Evolutionary conservation across 2,113 vertebrate genomes (phyloP), one percentile per base, ranked within the genome.

Genomic region (Amia ocellicauda): DNA sequence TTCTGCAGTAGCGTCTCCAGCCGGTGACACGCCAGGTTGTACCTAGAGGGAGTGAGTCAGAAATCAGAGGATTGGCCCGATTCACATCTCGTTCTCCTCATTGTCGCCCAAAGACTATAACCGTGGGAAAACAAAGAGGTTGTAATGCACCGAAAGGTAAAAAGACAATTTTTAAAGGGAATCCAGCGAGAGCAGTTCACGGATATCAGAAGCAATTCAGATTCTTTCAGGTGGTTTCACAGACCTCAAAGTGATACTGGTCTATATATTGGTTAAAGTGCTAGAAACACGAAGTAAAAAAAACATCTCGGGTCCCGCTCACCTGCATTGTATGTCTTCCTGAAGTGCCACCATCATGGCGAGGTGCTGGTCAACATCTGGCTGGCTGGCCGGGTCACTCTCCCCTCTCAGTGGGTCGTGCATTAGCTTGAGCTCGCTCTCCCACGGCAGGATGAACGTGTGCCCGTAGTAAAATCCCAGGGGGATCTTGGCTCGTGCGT

Each of bases 271-370:
- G n/a, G n/a, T n/a, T n/a, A n/a, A n/a, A n/a, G n/a, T n/a, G n/a
- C n/a, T n/a, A n/a, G n/a, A n/a, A n/a, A n/a, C n/a, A n/a, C n/a
- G n/a, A n/a, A n/a, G n/a, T n/a, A n/a, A n/a, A n/a, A n/a, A n/a
- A n/a, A n/a, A n/a, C n/a, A n/a, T n/a, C n/a, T n/a, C n/a, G n/a
- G n/a, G n/a, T n/a, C n/a, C 24, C 62, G 73, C 80, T 81, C 54
- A 98, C 96, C 97, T 95, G 94, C 96, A 99, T 62, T 99, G 97
- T 79, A 99, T 97, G 78, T 99, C 97, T 74, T 99, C 97, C 79
- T 99, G 97, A 56, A 99, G 79, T 0, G 97, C 95, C 78, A 94
- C 83, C 96, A 99, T 98, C 96, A 98, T 99, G 63, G 92, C 81
- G 75, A 99, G 82, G 80, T 99, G 97, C 24, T 99, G 97, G 61